Base-by-base conservation (phyloP, 2,797 vertebrate genomes). In the Pitangus sulphuratus region DNA sequence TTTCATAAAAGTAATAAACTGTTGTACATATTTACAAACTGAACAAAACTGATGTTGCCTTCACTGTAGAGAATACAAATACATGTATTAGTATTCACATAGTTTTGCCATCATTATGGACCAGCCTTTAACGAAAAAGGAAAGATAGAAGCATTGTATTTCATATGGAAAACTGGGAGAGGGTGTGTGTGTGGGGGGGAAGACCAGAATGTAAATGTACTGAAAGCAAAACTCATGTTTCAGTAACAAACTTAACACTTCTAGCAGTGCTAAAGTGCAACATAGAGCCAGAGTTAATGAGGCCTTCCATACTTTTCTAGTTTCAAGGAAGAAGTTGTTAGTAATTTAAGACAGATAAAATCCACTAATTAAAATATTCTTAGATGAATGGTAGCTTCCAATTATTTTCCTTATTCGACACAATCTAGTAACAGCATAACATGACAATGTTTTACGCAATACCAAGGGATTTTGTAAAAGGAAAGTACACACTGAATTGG, bases 361-460 rank as follows among this genome's bases (percentile, higher is more conserved):
- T 96, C 58, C 91, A 68, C 89, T 97, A 96, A 98, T 97, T 97
- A 97, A 97, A 96, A 85, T 84, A 93, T 92, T 96, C 97, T 77
- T 84, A 95, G 93, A 92, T 93, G 69, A 97, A 97, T 95, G 84
- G 90, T 95, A 97, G 80, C 87, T 88, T 97, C 96, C 97, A 97
- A 95, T 97, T 97, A 97, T 97, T 96, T 96, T 93, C 76, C 88
- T 96, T 90, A 97, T 97, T 95, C 97, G 95, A 97, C 94, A 97
- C 89, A 97, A 95, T 86, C 86, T 93, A 90, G 69, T 89, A 97
- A 95, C 60, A 96, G 76, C 74, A 90, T 90, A 94, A 96, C 62
- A 92, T 71, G 95, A 91, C 70, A 96, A 87, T 79, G 70, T 90
- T 87, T 93, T 96, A 96, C 1, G 4, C 39, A 90, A 82, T 58